Conservation (phyloP, 2,113 vertebrate genomes). For the Epinephelus cyanopodus region DNA sequence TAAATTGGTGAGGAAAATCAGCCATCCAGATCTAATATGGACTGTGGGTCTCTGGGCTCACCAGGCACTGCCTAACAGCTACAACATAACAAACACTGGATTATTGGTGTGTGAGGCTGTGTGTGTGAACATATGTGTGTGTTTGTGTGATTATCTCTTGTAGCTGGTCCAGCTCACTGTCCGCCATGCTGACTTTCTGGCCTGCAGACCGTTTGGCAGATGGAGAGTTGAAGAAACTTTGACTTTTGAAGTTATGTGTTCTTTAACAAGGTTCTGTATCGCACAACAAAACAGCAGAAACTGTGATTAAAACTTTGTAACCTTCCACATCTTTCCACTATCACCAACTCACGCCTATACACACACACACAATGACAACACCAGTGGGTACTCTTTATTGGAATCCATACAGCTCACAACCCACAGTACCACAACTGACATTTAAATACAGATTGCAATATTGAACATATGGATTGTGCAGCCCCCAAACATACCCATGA, state of each 20-base stretch:
- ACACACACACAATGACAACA: fast-evolving
- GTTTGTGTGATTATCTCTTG: constrained; percentile 32
- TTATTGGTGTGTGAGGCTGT: constrained; percentile 32
- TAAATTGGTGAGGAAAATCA: constrained; percentile 56
- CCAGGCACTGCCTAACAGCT: constrained; percentile 41
- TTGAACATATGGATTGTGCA: not conserved
- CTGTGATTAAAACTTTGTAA: not conserved
- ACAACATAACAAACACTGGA: constrained; percentile 44
- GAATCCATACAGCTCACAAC: not conserved
- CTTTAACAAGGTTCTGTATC: not conserved
- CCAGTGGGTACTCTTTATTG: not conserved
- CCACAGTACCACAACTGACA: not conserved
- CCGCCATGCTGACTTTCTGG: constrained; percentile 18
- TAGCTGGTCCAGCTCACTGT: constrained; percentile 21
- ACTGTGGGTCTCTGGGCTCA: constrained; percentile 38
- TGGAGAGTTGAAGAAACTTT: constrained; percentile 36
- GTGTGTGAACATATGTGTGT: not conserved
- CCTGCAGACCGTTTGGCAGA: constrained; percentile 7
- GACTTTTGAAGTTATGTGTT: constrained; percentile 20
- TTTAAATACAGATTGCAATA: constrained; percentile 10
- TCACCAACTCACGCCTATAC: not conserved
- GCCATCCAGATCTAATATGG: constrained; percentile 48
- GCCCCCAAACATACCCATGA: not conserved
- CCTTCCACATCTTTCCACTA: not conserved
- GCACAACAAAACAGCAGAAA: not conserved